Percentiles rank a stretch among this genome's conserved stretches.
Conservation (phyloP, 2,888 invertebrate species). For the Pyrrhia umbra region DNA sequence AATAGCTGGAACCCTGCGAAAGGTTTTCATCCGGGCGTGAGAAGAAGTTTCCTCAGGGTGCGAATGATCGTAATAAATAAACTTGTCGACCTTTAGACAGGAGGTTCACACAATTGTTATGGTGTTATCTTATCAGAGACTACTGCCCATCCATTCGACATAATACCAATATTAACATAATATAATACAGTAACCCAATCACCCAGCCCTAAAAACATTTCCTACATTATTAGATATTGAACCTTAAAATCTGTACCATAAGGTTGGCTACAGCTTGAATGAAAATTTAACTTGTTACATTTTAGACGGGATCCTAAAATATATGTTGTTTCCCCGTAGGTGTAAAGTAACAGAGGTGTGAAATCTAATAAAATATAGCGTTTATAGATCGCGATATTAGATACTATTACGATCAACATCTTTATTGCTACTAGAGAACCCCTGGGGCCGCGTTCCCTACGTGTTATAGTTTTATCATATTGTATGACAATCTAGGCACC, state of each 20-base stretch:
- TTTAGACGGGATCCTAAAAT: conserved; percentile 7
- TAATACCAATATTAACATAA: conserved; percentile 34
- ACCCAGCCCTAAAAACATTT: not conserved
- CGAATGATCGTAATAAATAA: no score
- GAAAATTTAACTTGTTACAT: not conserved
- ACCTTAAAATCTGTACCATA: rapidly evolving
- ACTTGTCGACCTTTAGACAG: conserved; percentile 10
- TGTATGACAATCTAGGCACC: not conserved
- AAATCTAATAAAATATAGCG: conserved; percentile 49
- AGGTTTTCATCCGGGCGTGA: no score
- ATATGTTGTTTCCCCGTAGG: conserved; percentile 36
- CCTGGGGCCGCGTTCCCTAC: conserved; percentile 26
- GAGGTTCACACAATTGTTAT: conserved; percentile 22
- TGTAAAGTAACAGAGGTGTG: conserved; percentile 37
- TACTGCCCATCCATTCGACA: conserved; percentile 37
- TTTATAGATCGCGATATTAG: conserved; percentile 44
- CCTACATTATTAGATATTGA: not conserved
- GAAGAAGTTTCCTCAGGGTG: no score
- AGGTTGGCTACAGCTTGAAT: not conserved
- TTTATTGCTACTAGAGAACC: conserved; percentile 35
- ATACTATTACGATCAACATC: conserved; percentile 41
- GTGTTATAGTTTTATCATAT: conserved; percentile 24
- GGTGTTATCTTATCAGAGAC: conserved; percentile 33
- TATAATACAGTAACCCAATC: not conserved
- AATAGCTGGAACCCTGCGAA: no score